phyloP scores from a whole-genome alignment of 2,113 vertebrate species.

The Callipepla californica region DNA sequence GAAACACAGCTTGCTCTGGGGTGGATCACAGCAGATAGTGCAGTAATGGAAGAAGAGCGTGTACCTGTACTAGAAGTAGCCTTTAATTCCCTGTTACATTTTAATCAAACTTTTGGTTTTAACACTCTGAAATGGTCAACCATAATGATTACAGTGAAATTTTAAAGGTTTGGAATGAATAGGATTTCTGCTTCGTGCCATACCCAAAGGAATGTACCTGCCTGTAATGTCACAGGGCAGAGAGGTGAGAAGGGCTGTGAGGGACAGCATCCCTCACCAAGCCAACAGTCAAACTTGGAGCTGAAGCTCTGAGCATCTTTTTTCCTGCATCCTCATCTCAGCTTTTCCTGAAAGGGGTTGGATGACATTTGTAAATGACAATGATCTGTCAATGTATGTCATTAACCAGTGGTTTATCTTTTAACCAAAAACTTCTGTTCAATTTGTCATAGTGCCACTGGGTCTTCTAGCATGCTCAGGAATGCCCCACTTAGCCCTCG shows the following conservation, averaged over 20 bases:
- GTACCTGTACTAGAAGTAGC: neutral
- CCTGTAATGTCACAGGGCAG: neutral
- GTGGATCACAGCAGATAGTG: rapidly evolving
- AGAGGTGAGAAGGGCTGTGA: rapidly evolving
- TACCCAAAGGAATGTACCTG: neutral
- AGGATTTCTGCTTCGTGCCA: neutral
- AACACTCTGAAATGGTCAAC: neutral
- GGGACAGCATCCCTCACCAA: neutral
- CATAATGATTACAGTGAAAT: neutral
- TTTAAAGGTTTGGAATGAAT: neutral
- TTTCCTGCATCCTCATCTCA: neutral
- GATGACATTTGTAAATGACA: neutral
- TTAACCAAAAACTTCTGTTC: neutral
- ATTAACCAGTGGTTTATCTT: neutral
- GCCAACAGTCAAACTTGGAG: neutral
- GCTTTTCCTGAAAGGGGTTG: neutral
- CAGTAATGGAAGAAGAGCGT: neutral
- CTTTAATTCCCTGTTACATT: neutral
- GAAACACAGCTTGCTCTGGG: neutral
- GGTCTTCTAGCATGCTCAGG: neutral
- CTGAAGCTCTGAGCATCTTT: neutral
- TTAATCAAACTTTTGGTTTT: neutral
- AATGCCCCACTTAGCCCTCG: neutral
- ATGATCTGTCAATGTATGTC: neutral
- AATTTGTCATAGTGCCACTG: rapidly evolving